A percentile compares a stretch with the other conserved stretches of the same genome.
Evolutionary conservation across 2,888 invertebrate genomes (phyloP).

Genomic region (Himalopsyche tibetana): DNA sequence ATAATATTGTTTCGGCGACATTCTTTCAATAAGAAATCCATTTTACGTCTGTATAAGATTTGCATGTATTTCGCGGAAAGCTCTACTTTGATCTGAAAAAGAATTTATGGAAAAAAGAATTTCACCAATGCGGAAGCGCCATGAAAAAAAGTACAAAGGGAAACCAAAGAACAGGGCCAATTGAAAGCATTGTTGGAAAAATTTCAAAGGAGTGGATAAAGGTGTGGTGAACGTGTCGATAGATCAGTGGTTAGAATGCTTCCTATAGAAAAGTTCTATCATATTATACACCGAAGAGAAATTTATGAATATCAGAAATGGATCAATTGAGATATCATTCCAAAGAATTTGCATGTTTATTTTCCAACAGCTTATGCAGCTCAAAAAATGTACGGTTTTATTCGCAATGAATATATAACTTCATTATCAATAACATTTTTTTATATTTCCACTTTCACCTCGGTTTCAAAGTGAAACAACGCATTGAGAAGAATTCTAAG

Average conservation of each 20-base stretch:
- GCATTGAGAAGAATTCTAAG: too few relatives aligned
- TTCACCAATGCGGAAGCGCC: neutral
- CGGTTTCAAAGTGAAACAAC: too few relatives aligned
- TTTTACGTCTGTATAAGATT: neutral
- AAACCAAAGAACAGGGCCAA: conserved; percentile 21
- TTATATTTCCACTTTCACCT: too few relatives aligned
- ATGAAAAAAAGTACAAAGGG: conserved; percentile 4
- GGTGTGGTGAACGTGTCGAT: conserved; percentile 9
- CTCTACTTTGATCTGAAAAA: neutral
- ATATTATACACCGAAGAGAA: neutral
- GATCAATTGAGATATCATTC: too few relatives aligned
- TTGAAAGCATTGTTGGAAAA: conserved; percentile 17
- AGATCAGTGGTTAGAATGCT: neutral
- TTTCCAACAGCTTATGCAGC: too few relatives aligned
- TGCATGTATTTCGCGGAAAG: neutral
- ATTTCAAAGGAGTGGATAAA: conserved; percentile 15
- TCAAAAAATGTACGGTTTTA: too few relatives aligned
- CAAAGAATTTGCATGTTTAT: too few relatives aligned
- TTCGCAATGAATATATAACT: too few relatives aligned
- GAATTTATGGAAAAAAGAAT: conserved; percentile 11
- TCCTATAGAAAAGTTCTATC: neutral
- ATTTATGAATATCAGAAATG: neutral
- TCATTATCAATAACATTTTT: too few relatives aligned
- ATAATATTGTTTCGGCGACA: neutral
- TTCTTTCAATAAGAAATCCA: conserved; percentile 5